A percentile compares a stretch with the other conserved stretches of the same genome.
phyloP scores from a whole-genome alignment of 2,888 invertebrate genomes.

The Hirtodrosophila alboralis region DNA sequence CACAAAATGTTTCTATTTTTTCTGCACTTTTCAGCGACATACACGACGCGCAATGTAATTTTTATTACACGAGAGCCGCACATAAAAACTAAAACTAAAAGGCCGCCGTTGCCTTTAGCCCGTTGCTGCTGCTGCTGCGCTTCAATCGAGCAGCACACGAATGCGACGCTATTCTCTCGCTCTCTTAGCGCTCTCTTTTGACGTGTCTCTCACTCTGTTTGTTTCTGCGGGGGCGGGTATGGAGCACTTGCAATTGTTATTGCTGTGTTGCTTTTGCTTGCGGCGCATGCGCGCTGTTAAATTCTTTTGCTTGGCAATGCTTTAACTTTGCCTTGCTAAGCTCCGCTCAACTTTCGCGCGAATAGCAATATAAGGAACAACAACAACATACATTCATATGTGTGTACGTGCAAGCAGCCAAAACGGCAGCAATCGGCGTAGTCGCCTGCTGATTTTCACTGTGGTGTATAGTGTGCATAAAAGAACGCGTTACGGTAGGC shows the following conservation, averaged over 20 bases:
- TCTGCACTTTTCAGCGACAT: conserved; percentile 55
- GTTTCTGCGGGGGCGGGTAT: conserved; percentile 37
- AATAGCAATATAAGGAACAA: conserved; percentile 23
- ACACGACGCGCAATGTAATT: conserved; percentile 78
- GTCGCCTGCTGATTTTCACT: conserved; percentile 28
- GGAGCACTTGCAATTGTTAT: conserved; percentile 50
- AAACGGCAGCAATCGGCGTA: conserved; percentile 41
- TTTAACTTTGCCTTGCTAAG: conserved; percentile 43
- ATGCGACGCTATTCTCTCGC: conserved; percentile 22
- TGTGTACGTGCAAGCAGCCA: too few species aligned
- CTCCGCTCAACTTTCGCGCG: conserved; percentile 72
- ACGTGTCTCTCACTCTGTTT: conserved; percentile 20
- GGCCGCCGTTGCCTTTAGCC: conserved; percentile 68
- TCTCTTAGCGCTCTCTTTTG: conserved; percentile 19
- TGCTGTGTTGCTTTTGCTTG: conserved; percentile 41
- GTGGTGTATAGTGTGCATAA: conserved; percentile 23
- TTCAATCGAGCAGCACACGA: conserved; percentile 23
- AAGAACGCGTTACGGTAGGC: not conserved
- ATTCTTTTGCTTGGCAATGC: conserved; percentile 33
- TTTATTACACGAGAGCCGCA: conserved; percentile 77
- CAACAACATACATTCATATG: conserved; percentile 48
- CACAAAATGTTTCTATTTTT: conserved; percentile 43
- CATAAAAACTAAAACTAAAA: conserved; percentile 75
- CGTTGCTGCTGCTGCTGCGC: conserved; percentile 49
- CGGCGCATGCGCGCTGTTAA: conserved; percentile 59